Conservation (phyloP, 2,113 vertebrate genomes). For the Scomber scombrus region DNA sequence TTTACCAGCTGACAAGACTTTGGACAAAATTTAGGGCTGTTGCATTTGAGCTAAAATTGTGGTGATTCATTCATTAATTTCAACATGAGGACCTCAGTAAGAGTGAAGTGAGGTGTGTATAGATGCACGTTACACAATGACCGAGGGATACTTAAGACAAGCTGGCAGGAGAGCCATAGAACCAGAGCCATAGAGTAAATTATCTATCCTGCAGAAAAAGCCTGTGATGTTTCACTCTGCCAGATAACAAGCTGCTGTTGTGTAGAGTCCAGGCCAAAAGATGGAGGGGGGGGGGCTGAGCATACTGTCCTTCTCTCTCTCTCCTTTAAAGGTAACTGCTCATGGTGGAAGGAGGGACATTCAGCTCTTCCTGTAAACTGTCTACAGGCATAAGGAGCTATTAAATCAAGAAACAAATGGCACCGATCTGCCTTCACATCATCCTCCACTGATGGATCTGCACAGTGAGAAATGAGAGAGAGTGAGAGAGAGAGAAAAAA, state of each 20-base stretch:
- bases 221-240: slow-evolving; percentile 65
- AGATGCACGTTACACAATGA: slow-evolving; percentile 10
- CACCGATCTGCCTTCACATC: slow-evolving; percentile 65
- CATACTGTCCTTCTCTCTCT: slow-evolving; percentile 28
- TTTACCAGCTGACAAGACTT: not conserved
- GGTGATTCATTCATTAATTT: slow-evolving; percentile 36
- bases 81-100: slow-evolving; percentile 22
- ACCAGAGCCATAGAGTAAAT: slow-evolving; percentile 40
- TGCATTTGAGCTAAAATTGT: slow-evolving; percentile 13
- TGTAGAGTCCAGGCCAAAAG: slow-evolving; percentile 62
- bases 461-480: not conserved
- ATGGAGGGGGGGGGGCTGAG: slow-evolving; percentile 7
- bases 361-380: slow-evolving; percentile 76
- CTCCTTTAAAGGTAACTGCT: slow-evolving; percentile 79
- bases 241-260: slow-evolving; percentile 70
- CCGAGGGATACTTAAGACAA: slow-evolving; percentile 31
- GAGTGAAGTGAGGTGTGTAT: slow-evolving; percentile 5
- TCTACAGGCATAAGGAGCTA: slow-evolving; percentile 59
- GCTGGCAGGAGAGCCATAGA: slow-evolving; percentile 29
- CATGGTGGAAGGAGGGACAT: slow-evolving; percentile 53
- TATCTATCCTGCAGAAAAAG: slow-evolving; percentile 54
- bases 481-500: not conserved
- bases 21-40: not conserved
- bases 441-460: slow-evolving; percentile 65
- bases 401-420: slow-evolving; percentile 81